A percentile compares a stretch with the other conserved stretches of the same genome.
Conservation (phyloP, 1,140 invertebrate genomes). For the Procambarus virginalis region DNA sequence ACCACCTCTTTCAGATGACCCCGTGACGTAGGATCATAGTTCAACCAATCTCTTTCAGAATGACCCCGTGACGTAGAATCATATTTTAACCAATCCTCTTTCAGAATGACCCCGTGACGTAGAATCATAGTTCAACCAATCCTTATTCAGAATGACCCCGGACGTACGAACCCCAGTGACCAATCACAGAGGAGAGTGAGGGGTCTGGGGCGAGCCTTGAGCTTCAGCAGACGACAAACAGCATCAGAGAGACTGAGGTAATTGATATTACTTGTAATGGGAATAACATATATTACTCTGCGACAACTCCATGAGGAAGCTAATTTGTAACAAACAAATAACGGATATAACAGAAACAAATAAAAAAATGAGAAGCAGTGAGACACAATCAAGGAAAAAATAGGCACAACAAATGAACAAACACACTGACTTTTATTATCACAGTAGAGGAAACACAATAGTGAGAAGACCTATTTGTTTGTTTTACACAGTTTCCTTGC, state of each 20-base stretch:
- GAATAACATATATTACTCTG: conserved; percentile 33
- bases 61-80: neutral
- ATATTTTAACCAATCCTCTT: neutral
- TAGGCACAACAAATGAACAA: conserved; percentile 34
- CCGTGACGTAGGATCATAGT: neutral
- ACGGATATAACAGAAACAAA: conserved; percentile 41
- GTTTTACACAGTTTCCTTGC: neutral
- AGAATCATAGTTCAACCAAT: neutral
- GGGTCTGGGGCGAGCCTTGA: conserved; percentile 27
- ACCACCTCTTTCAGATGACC: neutral
- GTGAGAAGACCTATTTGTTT: conserved; percentile 35
- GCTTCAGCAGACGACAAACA: neutral
- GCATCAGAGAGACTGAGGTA: conserved; percentile 20
- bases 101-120: neutral
- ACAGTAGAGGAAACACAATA: conserved; percentile 47
- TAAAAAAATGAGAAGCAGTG: conserved; percentile 13
- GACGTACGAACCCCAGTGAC: neutral
- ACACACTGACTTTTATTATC: conserved; percentile 40
- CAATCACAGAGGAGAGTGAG: neutral
- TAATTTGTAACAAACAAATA: conserved; percentile 49
- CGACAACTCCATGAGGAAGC: conserved; percentile 13
- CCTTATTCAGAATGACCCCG: neutral
- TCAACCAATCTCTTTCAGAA: neutral
- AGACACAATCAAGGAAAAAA: conserved; percentile 35
- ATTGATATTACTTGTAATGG: conserved; percentile 11